Conservation (phyloP, 1,140 invertebrate genomes). For the Gryon sp. region DNA sequence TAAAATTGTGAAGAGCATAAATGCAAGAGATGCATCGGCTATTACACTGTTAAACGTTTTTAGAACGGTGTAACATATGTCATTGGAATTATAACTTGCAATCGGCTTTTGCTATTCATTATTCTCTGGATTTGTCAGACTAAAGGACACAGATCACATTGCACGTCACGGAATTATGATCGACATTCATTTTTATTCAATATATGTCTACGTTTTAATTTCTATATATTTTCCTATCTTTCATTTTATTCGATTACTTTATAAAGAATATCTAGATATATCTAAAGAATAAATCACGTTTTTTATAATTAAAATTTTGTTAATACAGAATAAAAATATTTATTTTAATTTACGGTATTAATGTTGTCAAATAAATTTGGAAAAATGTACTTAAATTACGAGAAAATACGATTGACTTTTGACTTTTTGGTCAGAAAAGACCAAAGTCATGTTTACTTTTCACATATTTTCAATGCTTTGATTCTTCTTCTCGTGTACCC, state of each 20-base stretch:
- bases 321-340: no score
- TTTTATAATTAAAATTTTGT: no score
- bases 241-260: no score
- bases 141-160: constrained; percentile 25
- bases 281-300: no score
- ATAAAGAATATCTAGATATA: no score
- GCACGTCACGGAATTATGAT: constrained; percentile 15
- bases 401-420: no score
- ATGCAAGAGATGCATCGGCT: background rate
- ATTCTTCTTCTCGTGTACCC: background rate
- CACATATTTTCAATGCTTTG: background rate
- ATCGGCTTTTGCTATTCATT: constrained; percentile 43
- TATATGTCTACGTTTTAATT: background rate
- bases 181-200: constrained; percentile 3
- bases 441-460: background rate
- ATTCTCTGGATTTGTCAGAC: constrained; percentile 26
- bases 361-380: no score
- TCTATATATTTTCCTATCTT: constrained; percentile 10
- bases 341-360: no score
- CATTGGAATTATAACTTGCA: constrained; percentile 31
- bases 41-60: constrained; percentile 22
- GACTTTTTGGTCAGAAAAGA: background rate
- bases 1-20: constrained; percentile 6
- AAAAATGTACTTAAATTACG: no score
- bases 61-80: constrained; percentile 10